Percentiles rank a stretch among this genome's conserved stretches.
phyloP scores from a whole-genome alignment of 2,888 invertebrate species.

The Catocala sponsa region DNA sequence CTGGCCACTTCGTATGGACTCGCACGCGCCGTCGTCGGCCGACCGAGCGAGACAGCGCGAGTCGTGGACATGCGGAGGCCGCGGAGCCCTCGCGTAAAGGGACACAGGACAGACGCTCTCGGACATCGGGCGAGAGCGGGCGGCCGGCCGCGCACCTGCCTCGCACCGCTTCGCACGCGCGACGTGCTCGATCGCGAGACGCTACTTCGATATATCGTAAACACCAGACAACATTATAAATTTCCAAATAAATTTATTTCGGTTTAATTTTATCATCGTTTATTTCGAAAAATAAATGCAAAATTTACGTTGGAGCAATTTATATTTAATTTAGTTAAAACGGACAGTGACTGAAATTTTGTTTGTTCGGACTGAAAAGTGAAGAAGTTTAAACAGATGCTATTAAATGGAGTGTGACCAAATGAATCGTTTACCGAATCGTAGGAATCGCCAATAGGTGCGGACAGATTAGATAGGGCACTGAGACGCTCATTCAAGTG shows the following conservation, averaged over 20 bases:
- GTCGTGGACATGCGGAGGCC: conserved; percentile 83
- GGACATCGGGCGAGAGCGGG: conserved; percentile 88
- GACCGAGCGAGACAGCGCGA: conserved; percentile 83
- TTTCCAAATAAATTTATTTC: conserved; percentile 52
- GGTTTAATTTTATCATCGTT: conserved; percentile 36
- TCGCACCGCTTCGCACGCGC: conserved; percentile 77
- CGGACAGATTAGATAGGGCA: conserved; percentile 82
- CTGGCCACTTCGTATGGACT: conserved; percentile 86
- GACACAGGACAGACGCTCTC: conserved; percentile 89
- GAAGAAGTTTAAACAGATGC: conserved; percentile 71
- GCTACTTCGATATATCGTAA: conserved; percentile 71
- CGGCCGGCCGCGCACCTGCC: conserved; percentile 86
- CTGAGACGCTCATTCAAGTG: conserved; percentile 81
- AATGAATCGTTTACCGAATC: conserved; percentile 66
- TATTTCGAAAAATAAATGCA: conserved; percentile 30
- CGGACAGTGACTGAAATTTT: conserved; percentile 69
- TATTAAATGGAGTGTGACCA: conserved; percentile 69
- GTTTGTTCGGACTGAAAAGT: conserved; percentile 71
- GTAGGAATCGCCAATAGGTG: conserved; percentile 80
- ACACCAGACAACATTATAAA: conserved; percentile 68
- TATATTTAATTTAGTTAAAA: conserved; percentile 42
- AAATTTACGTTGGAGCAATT: conserved; percentile 52
- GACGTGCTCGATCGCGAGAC: conserved; percentile 79
- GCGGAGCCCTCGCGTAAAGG: conserved; percentile 86
- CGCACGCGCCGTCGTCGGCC: conserved; percentile 87